Evolutionary conservation across 2,113 vertebrate genomes (phyloP).

Genomic region (Petromus typicus): DNA sequence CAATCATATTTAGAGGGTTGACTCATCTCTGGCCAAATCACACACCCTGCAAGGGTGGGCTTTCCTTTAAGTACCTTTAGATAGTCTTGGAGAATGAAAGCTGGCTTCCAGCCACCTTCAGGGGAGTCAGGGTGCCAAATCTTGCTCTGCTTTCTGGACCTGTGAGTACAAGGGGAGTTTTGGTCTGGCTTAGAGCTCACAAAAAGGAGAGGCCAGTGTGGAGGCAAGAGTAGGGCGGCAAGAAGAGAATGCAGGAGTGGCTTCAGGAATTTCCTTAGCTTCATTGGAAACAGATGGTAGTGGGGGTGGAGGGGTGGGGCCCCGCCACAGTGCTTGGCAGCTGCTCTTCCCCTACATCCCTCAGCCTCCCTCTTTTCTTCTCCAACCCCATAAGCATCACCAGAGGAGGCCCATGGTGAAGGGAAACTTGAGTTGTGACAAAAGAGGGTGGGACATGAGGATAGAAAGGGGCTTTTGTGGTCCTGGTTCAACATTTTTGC

Average conservation of each 20-base stretch:
- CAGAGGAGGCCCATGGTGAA: neutral
- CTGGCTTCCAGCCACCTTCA: neutral
- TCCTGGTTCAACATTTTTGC: neutral
- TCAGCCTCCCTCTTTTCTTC: neutral
- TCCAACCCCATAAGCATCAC: neutral
- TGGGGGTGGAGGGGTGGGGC: neutral
- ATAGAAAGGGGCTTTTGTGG: neutral
- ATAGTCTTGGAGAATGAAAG: neutral
- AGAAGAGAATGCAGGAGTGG: neutral
- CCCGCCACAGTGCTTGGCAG: constrained; percentile 23
- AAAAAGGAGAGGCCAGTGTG: neutral
- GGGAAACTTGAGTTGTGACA: neutral
- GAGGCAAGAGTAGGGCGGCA: neutral
- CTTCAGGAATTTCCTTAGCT: constrained; percentile 63
- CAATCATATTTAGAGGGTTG: neutral
- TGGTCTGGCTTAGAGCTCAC: constrained; percentile 18
- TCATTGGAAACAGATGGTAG: constrained; percentile 74
- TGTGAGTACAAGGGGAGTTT: neutral
- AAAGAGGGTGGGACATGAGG: neutral
- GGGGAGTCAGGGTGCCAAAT: neutral
- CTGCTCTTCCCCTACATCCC: neutral
- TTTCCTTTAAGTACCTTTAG: neutral
- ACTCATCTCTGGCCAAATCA: neutral
- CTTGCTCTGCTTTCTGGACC: constrained; percentile 35
- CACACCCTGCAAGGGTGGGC: neutral